Percentiles rank a stretch among this genome's conserved stretches.
phyloP scores from a whole-genome alignment of 2,888 invertebrate species.

The Mesorhabditis belari region DNA sequence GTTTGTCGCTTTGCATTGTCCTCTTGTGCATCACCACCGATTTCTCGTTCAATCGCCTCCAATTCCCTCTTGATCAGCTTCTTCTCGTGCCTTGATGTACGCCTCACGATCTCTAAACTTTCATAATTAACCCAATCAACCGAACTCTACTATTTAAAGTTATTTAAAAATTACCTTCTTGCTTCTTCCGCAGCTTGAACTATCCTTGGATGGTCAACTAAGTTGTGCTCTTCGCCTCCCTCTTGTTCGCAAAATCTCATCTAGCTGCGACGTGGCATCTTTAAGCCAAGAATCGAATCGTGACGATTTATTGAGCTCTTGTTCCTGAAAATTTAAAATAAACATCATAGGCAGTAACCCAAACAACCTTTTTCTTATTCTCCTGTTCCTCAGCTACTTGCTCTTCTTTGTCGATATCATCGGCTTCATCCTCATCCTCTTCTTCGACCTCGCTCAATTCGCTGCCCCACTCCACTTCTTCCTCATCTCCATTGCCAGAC shows the following conservation, averaged over 20 bases:
- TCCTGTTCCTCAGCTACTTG: slow-evolving; percentile 11
- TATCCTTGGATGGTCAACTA: slow-evolving; percentile 16
- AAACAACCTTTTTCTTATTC: slow-evolving; percentile 12
- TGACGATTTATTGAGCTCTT: slow-evolving; percentile 24
- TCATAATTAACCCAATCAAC: background rate
- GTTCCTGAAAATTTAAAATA: slow-evolving; percentile 5
- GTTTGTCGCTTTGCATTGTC: background rate
- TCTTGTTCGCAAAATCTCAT: slow-evolving; percentile 60
- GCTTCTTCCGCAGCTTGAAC: slow-evolving; percentile 8
- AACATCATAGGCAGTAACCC: background rate
- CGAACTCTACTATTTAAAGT: background rate
- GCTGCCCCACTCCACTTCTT: slow-evolving; percentile 10
- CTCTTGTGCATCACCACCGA: background rate
- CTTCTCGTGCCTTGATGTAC: slow-evolving; percentile 7
- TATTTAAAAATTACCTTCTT: slow-evolving; percentile 64
- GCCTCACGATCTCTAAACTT: slow-evolving; percentile 6
- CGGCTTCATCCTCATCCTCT: slow-evolving; percentile 97
- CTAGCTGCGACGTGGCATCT: slow-evolving; percentile 32
- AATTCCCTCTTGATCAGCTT: slow-evolving; percentile 7
- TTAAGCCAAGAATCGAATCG: slow-evolving; percentile 46
- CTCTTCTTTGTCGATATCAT: slow-evolving; percentile 58
- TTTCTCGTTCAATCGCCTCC: background rate
- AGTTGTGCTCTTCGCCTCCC: slow-evolving; percentile 18
- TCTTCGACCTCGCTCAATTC: slow-evolving; percentile 65
- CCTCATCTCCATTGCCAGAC: slow-evolving; percentile 13